A percentile compares a stretch with the other conserved stretches of the same genome.
Conservation (phyloP, 2,888 invertebrate genomes). For the Brenthis ino region DNA sequence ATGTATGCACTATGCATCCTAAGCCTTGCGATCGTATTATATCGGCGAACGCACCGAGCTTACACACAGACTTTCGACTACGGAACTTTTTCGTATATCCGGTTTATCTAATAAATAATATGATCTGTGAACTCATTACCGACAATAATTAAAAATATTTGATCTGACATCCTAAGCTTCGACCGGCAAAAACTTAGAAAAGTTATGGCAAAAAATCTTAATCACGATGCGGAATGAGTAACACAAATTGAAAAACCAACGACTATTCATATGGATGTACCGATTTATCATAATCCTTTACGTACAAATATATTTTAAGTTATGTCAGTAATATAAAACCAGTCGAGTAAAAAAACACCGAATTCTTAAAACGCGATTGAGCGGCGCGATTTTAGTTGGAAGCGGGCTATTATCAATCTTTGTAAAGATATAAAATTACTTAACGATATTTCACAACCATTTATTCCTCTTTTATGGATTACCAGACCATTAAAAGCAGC, state of each 20-base stretch:
- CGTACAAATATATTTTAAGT: conserved; percentile 42
- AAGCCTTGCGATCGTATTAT: conserved; percentile 32
- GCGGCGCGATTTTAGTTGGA: conserved; percentile 45
- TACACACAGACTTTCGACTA: conserved; percentile 11
- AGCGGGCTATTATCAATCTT: conserved; percentile 60
- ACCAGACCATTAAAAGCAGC: conserved; percentile 59
- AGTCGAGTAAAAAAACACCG: conserved; percentile 39
- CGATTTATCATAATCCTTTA: conserved; percentile 43
- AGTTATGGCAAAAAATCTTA: conserved; percentile 24
- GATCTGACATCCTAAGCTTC: conserved; percentile 26
- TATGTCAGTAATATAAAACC: conserved; percentile 43
- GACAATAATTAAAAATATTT: conserved; percentile 27
- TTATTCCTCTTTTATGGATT: conserved; percentile 63
- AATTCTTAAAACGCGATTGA: conserved; percentile 45
- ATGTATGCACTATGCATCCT: conserved; percentile 34
- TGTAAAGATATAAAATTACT: conserved; percentile 61
- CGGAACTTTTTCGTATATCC: conserved; percentile 18
- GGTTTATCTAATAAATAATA: conserved; percentile 9
- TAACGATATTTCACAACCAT: conserved; percentile 62
- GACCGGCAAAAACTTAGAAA: conserved; percentile 16
- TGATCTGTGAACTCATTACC: conserved; percentile 14
- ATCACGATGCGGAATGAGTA: conserved; percentile 33
- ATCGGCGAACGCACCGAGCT: conserved; percentile 23
- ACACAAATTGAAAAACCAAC: conserved; percentile 39
- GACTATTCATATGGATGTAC: conserved; percentile 36